Percentiles rank a stretch among this genome's conserved stretches.
Evolutionary conservation across 2,797 vertebrate species (phyloP).

Genomic region (Semaprochilodus insignis): DNA sequence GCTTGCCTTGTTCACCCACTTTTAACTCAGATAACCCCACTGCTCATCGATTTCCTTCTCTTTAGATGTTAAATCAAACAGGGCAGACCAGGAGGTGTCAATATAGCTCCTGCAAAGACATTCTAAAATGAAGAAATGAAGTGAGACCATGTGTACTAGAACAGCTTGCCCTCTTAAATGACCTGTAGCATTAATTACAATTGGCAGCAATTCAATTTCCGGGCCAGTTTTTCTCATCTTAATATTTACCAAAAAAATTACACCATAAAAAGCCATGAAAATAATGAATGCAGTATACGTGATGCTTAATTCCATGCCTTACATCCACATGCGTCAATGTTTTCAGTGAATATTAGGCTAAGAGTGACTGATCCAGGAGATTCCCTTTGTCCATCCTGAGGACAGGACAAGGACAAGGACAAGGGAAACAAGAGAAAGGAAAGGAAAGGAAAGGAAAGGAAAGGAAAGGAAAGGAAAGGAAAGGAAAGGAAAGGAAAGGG

Average conservation of each 20-base stretch:
- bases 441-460: neutral
- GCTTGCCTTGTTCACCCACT: slow-evolving; percentile 12
- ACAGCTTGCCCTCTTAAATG: slow-evolving; percentile 8
- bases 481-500: neutral
- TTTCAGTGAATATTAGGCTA: neutral
- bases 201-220: slow-evolving; percentile 10
- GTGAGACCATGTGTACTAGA: slow-evolving; percentile 2
- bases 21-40: slow-evolving; percentile 35
- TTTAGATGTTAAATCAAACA: slow-evolving; percentile 44
- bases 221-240: slow-evolving; percentile 1
- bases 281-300: neutral
- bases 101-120: slow-evolving; percentile 20
- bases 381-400: neutral
- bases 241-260: neutral
- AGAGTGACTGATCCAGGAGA: neutral
- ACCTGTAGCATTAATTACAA: neutral
- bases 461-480: neutral
- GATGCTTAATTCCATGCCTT: neutral
- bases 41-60: slow-evolving; percentile 42
- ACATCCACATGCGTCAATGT: neutral
- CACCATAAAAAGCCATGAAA: neutral
- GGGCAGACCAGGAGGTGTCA: slow-evolving; percentile 13
- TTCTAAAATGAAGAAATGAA: slow-evolving; percentile 10
- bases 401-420: no score
- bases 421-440: neutral